Evolutionary conservation across 2,113 vertebrate genomes (phyloP), one percentile per base, ranked within the genome.

Genomic region (Cranoglanis bouderius): DNA sequence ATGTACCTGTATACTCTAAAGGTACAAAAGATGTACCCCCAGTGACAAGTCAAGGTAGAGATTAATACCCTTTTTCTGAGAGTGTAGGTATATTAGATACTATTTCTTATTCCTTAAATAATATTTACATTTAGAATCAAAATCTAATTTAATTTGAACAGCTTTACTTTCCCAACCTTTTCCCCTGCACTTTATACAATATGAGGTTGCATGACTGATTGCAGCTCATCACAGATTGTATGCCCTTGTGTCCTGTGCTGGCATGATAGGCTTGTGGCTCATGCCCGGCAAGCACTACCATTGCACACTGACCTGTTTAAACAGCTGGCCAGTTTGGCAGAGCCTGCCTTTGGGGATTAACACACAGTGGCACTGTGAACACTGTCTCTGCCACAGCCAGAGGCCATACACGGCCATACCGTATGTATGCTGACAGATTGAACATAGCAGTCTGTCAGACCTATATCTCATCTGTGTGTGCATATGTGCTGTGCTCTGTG

Each of bases 261-360:
- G 80, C 65, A 74, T 12, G 51, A 38, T 18, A 10, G 53, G 21
- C 51, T 38, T 8, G 4, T 55, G 51, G 63, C 53, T 80, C 77
- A 83, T 82, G 49, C 59, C 84, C 18, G 38, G 53, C 35, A 35
- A 32, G 63, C 46, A 49, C 87, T 83, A 59, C 55, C 80, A 67
- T 83, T 46, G 84, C 87, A 83, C 38, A 74, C 67, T 88, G 84
- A 86, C 85, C 90, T 88, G 87, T 90, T 88, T 90, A 72, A 86
- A 75, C 90, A 90, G 82, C 87, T 90, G 84, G 63, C 13, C 70
- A 53, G 80, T 78, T 63, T 86, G 77, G 78, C 84, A 85, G 53
- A 63, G 51, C 21, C 59, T 12, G 70, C 70, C 80, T 82, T 43
- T 67, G 26, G 72, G 53, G 67, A 89, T 89, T 85, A 89, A 18